Evolutionary conservation across 2,113 vertebrate genomes (phyloP).

Genomic region (Hirundichthys speculiger): DNA sequence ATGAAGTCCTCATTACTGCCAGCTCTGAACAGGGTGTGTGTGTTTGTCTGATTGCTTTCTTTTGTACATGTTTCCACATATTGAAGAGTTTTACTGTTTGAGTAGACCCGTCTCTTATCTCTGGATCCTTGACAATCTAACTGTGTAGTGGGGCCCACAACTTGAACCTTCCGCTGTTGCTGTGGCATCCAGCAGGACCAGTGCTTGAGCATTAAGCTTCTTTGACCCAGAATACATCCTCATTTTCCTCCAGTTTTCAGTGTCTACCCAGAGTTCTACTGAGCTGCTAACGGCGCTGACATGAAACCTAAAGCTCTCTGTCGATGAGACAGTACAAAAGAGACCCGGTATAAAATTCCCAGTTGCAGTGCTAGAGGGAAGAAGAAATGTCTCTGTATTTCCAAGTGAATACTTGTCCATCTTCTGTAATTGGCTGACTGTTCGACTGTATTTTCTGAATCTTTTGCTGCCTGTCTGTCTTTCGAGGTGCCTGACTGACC

Average conservation of each 20-base stretch:
- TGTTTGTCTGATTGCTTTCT: constrained; percentile 8
- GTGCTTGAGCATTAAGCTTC: constrained; percentile 50
- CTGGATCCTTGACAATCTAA: neutral
- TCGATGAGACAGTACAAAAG: constrained; percentile 28
- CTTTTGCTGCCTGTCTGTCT: constrained; percentile 6
- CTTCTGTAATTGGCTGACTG: constrained; percentile 28
- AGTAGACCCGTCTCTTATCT: too few relatives aligned
- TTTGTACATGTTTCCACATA: too few relatives aligned
- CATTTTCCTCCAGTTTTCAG: constrained; percentile 26
- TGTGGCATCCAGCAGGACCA: constrained; percentile 23
- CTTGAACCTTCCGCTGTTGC: constrained; percentile 7
- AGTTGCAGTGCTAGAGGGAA: constrained; percentile 8
- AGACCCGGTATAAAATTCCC: constrained; percentile 32
- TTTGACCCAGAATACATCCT: constrained; percentile 52
- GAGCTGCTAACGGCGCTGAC: constrained; percentile 42
- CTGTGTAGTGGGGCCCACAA: constrained; percentile 22
- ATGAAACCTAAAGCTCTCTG: constrained; percentile 35
- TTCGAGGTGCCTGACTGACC: too few relatives aligned
- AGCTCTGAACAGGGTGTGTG: constrained; percentile 13
- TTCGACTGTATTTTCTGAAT: constrained; percentile 21
- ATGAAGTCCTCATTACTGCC: constrained; percentile 43
- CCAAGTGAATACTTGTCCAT: constrained; percentile 43
- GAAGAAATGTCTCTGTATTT: constrained; percentile 19
- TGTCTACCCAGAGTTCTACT: constrained; percentile 33
- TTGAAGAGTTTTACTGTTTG: too few relatives aligned